Conservation (phyloP, 2,888 invertebrate genomes). For the Dysmachus trigonus region DNA sequence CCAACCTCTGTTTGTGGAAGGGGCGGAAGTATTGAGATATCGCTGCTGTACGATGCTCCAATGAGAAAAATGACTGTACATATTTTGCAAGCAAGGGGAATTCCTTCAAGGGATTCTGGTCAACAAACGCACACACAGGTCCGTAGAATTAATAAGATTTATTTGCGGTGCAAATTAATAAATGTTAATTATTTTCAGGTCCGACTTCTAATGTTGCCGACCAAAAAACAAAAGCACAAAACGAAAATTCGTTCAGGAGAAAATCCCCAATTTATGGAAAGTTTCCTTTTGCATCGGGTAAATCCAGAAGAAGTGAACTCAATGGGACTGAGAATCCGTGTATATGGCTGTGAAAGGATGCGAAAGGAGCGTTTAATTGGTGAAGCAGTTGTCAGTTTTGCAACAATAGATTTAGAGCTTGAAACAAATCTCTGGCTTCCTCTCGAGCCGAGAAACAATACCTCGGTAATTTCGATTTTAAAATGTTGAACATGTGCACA, state of each 20-base stretch:
- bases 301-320: constrained; percentile 95
- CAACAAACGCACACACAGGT: constrained; percentile 77
- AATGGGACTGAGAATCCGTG: constrained; percentile 87
- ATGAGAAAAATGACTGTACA: constrained; percentile 93
- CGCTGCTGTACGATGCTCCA: constrained; percentile 88
- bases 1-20: constrained; percentile 65
- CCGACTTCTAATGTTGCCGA: constrained; percentile 85
- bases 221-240: constrained; percentile 93
- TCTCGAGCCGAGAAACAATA: constrained; percentile 76
- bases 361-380: constrained; percentile 90
- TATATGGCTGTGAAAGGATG: constrained; percentile 94
- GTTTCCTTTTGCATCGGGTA: constrained; percentile 88
- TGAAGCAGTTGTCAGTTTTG: constrained; percentile 89
- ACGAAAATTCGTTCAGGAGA: constrained; percentile 92
- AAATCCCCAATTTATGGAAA: constrained; percentile 91
- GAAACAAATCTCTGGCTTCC: constrained; percentile 92
- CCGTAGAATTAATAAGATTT: constrained; percentile 34
- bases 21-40: constrained; percentile 86
- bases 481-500: background rate
- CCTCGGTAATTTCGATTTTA: constrained; percentile 63
- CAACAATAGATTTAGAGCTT: constrained; percentile 86
- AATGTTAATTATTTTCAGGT: constrained; percentile 69
- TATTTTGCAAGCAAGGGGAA: constrained; percentile 84
- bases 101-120: constrained; percentile 74
- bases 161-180: background rate